A percentile compares a stretch with the other conserved stretches of the same genome.
phyloP scores from a whole-genome alignment of 2,113 vertebrate genomes.

The Syngnathus typhle region DNA sequence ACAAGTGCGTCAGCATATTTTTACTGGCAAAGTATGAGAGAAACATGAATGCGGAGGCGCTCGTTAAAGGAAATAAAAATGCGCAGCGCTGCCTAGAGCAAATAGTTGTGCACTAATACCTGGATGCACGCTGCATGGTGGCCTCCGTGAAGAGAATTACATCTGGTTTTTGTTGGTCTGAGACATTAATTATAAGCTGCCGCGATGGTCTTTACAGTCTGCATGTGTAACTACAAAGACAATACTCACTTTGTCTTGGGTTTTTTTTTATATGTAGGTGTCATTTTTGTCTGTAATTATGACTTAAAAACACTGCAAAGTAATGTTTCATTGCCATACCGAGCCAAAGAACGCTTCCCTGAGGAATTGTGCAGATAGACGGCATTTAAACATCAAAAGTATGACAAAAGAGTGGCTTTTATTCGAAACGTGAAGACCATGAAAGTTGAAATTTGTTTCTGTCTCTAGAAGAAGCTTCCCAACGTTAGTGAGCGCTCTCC shows the following conservation, averaged over 20 bases:
- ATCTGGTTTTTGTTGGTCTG: constrained; percentile 63
- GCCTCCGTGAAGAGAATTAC: constrained; percentile 58
- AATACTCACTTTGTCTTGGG: constrained; percentile 18
- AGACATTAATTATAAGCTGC: constrained; percentile 59
- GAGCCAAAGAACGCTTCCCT: neutral
- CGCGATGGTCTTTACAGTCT: constrained; percentile 29
- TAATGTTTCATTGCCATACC: neutral
- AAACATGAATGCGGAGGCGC: constrained; percentile 26
- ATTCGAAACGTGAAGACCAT: no score
- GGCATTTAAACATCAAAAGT: no score
- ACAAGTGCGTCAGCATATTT: neutral
- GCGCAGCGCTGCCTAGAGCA: constrained; percentile 48
- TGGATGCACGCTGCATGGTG: constrained; percentile 43
- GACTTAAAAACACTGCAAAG: neutral
- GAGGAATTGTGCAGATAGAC: no score
- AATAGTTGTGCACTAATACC: constrained; percentile 56
- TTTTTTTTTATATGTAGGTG: neutral
- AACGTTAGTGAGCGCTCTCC: constrained; percentile 29
- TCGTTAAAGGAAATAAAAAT: constrained; percentile 50
- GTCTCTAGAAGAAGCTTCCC: constrained; percentile 37
- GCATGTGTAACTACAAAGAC: constrained; percentile 22
- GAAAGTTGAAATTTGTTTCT: constrained; percentile 20
- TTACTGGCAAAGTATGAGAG: constrained; percentile 21
- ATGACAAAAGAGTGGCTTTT: no score
- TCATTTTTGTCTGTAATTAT: neutral